These are phyloP conservation scores for Heliangelus exortis DNA, from an alignment of 2,797 vertebrate species.

Conservation along the genomic window DNA sequence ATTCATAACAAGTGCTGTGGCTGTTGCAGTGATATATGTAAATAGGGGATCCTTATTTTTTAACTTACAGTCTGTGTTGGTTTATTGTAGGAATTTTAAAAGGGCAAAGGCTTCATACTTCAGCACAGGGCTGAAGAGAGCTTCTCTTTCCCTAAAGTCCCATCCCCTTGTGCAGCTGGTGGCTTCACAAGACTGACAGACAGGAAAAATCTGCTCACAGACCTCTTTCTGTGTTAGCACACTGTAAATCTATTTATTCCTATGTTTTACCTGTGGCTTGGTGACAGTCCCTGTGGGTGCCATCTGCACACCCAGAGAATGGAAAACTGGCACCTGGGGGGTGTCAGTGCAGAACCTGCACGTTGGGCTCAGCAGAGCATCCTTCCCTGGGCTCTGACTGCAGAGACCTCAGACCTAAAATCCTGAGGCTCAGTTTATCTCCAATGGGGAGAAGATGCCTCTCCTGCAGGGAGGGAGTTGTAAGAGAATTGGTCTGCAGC, in stretches of 20 bases:
- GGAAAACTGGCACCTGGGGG: background rate
- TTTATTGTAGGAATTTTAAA: slow-evolving; percentile 43
- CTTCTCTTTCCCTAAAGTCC: background rate
- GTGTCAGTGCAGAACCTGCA: accelerated
- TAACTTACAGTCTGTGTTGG: background rate
- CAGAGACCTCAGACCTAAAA: background rate
- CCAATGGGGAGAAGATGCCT: background rate
- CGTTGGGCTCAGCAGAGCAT: background rate
- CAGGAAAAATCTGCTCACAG: background rate
- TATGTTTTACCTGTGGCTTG: background rate
- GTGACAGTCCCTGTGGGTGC: background rate
- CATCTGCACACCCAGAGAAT: background rate
- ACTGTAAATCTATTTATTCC: background rate
- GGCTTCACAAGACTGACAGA: background rate
- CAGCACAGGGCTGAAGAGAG: background rate
- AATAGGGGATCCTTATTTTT: background rate
- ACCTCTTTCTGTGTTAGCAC: background rate
- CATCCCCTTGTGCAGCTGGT: background rate
- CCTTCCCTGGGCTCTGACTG: accelerated
- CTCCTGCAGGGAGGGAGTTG: background rate
- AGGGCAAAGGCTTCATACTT: background rate
- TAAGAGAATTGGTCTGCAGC: background rate
- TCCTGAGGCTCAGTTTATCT: accelerated
- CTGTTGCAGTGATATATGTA: background rate
- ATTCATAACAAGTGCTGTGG: background rate